Evolutionary conservation across 2,113 vertebrate genomes (phyloP).

Genomic region (Upupa epops): DNA sequence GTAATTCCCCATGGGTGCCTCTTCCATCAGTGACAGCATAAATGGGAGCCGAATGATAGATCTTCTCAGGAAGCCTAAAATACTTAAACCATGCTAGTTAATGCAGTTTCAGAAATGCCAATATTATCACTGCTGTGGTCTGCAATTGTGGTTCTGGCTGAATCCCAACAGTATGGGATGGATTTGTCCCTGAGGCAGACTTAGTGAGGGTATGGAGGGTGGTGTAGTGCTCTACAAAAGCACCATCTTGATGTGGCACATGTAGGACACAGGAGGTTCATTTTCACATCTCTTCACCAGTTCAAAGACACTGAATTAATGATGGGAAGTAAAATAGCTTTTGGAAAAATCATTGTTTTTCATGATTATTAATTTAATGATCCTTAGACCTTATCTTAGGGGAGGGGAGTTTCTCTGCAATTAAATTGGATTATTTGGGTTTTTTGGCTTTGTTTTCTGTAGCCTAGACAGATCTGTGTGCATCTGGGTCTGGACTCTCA

Average conservation of each 20-base stretch:
- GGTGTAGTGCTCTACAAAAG: neutral
- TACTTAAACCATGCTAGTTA: neutral
- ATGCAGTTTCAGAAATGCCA: neutral
- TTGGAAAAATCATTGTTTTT: neutral
- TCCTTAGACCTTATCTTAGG: neutral
- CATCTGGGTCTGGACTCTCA: neutral
- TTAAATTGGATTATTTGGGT: neutral
- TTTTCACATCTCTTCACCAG: neutral
- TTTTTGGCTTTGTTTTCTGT: neutral
- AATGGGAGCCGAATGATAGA: neutral
- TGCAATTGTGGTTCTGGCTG: neutral
- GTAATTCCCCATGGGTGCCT: neutral
- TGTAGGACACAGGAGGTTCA: neutral
- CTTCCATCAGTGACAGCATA: neutral
- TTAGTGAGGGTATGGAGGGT: neutral
- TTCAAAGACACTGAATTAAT: constrained; percentile 4
- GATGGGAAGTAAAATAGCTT: neutral
- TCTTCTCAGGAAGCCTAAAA: neutral
- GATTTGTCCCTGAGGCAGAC: neutral
- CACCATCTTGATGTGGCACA: neutral
- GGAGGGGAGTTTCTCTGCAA: neutral
- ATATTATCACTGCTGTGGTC: neutral
- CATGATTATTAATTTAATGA: constrained; percentile 1
- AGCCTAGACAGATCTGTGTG: neutral
- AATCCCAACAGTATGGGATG: neutral